Percentiles rank a stretch among this genome's conserved stretches.
These are phyloP conservation scores for Chlamydotis undulata DNA, from an alignment of 2,113 vertebrate species.

Conservation along the genomic window DNA sequence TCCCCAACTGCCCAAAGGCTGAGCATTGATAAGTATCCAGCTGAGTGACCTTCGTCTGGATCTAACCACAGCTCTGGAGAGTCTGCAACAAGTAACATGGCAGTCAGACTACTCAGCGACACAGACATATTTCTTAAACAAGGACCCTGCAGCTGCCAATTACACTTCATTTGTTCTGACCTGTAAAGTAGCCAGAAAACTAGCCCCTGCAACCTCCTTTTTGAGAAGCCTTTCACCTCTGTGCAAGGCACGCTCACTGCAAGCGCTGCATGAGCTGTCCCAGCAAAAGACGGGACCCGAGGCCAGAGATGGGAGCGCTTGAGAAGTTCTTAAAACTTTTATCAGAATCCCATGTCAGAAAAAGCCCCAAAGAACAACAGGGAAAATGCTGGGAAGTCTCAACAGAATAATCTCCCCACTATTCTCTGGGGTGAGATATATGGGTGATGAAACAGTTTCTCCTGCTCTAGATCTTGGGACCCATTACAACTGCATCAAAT, in stretches of 20 bases:
- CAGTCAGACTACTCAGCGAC: neutral
- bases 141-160: conserved; percentile 3
- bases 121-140: neutral
- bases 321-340: neutral
- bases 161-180: conserved; percentile 31
- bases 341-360: neutral
- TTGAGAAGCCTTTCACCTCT: neutral
- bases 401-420: neutral
- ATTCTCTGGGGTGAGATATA: neutral
- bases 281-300: neutral
- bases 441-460: neutral
- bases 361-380: neutral
- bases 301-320: neutral
- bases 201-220: neutral
- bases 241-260: neutral
- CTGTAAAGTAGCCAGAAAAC: neutral
- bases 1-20: neutral
- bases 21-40: neutral
- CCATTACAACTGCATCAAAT: neutral
- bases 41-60: neutral
- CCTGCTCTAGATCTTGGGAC: neutral
- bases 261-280: neutral
- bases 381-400: neutral
- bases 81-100: neutral
- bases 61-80: neutral